Percentiles rank a stretch among this genome's conserved stretches.
Conservation (phyloP, 2,113 vertebrate species). For the Thunnus thynnus region DNA sequence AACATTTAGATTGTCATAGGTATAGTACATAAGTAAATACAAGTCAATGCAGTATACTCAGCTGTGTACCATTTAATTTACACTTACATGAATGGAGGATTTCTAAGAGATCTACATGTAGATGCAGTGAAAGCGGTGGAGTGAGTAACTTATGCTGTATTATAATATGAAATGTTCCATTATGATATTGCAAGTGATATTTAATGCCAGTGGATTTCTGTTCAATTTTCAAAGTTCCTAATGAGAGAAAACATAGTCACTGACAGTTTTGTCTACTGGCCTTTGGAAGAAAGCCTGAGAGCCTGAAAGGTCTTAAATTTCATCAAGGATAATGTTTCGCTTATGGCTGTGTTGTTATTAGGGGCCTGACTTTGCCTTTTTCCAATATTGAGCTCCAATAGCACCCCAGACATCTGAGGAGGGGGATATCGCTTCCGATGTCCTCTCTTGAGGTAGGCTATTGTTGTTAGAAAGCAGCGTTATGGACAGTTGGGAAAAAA, state of each 20-base stretch:
- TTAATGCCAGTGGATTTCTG: constrained; percentile 6
- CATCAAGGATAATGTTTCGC: constrained; percentile 29
- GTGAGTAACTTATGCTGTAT: no score
- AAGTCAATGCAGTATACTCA: neutral
- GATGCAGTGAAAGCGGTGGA: no score
- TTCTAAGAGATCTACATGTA: no score
- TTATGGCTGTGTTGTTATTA: constrained; percentile 25
- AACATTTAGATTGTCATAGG: neutral
- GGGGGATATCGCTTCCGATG: neutral
- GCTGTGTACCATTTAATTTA: neutral
- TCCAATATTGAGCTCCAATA: neutral
- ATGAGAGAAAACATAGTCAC: constrained; percentile 1
- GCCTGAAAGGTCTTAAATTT: constrained; percentile 3
- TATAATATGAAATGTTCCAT: neutral
- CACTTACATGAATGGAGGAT: no score
- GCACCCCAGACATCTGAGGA: neutral
- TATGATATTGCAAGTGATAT: neutral
- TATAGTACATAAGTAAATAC: neutral
- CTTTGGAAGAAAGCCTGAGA: constrained; percentile 3
- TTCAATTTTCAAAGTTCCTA: neutral
- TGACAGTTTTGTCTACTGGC: neutral
- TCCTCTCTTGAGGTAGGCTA: neutral
- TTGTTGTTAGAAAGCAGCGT: neutral
- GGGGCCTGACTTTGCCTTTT: constrained; percentile 17
- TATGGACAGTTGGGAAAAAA: neutral